phyloP scores from a whole-genome alignment of 1,140 invertebrate genomes.

The Euwallacea fornicatus region DNA sequence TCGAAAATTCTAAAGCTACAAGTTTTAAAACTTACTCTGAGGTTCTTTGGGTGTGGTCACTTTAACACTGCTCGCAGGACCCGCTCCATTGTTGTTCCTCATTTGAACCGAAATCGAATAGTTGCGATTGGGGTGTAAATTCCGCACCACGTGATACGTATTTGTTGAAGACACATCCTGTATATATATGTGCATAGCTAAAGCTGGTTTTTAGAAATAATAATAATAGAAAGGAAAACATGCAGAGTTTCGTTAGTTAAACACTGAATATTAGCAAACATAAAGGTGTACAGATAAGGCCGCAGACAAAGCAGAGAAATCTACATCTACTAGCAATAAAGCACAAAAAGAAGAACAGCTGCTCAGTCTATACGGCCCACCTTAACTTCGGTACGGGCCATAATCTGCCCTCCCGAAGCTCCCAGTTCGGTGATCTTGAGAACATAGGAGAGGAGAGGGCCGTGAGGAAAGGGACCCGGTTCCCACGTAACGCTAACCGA shows the following conservation, averaged over 20 bases:
- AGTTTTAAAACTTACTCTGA: constrained; percentile 57
- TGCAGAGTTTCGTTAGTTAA: constrained; percentile 6
- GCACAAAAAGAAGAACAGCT: background rate
- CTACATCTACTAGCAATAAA: background rate
- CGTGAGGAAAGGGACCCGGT: constrained; percentile 83
- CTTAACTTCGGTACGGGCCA: constrained; percentile 65
- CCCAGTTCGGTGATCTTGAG: constrained; percentile 65
- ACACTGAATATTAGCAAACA: constrained; percentile 2
- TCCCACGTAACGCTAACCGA: constrained; percentile 86
- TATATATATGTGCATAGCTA: background rate
- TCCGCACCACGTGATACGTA: constrained; percentile 75
- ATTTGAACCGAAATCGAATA: constrained; percentile 79
- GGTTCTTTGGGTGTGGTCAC: constrained; percentile 69
- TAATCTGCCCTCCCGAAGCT: constrained; percentile 40
- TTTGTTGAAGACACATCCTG: constrained; percentile 74
- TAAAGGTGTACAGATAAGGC: background rate
- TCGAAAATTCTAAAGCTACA: background rate
- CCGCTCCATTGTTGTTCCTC: constrained; percentile 78
- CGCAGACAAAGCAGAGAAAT: constrained; percentile 9
- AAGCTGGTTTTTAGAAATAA: no score
- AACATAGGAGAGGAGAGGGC: constrained; percentile 82
- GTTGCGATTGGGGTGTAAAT: constrained; percentile 71
- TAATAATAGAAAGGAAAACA: background rate
- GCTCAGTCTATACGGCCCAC: constrained; percentile 48
- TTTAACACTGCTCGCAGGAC: constrained; percentile 64